A percentile compares a stretch with the other conserved stretches of the same genome.
Evolutionary conservation across 30 jellyfish, hydroid and myxozoan genomes (phyloP).

Genomic region (Turritopsis rubra): DNA sequence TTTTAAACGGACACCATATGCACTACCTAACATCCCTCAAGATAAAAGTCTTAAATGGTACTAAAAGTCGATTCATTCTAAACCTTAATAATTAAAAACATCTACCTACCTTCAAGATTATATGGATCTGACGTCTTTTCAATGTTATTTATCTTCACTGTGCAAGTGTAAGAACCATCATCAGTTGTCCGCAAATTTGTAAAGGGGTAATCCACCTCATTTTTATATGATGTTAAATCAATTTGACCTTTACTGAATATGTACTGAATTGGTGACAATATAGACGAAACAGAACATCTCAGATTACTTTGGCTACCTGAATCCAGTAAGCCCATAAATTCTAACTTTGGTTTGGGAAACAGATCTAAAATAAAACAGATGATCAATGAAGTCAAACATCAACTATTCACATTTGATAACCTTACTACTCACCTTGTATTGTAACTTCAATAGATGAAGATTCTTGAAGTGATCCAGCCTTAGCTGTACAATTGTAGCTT

Average conservation of each 20-base stretch:
- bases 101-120: not conserved
- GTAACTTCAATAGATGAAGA: not conserved
- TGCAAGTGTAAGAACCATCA: not conserved
- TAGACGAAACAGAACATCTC: not conserved
- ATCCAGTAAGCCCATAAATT: not conserved
- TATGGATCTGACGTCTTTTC: not conserved
- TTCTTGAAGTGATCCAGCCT: not conserved
- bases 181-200: not conserved
- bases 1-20: too few species aligned
- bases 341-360: not conserved
- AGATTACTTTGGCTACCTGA: not conserved
- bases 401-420: not conserved
- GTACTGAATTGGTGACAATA: not conserved
- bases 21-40: not conserved
- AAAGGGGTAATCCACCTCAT: not conserved
- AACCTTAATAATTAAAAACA: too few species aligned
- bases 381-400: not conserved
- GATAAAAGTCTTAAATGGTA: not conserved
- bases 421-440: not conserved
- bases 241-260: not conserved
- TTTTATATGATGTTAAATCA: not conserved
- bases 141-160: not conserved
- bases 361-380: not conserved
- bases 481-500: not conserved
- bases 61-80: not conserved